Conservation (phyloP, 2,797 vertebrate genomes). For the Spinus olivaceus region DNA sequence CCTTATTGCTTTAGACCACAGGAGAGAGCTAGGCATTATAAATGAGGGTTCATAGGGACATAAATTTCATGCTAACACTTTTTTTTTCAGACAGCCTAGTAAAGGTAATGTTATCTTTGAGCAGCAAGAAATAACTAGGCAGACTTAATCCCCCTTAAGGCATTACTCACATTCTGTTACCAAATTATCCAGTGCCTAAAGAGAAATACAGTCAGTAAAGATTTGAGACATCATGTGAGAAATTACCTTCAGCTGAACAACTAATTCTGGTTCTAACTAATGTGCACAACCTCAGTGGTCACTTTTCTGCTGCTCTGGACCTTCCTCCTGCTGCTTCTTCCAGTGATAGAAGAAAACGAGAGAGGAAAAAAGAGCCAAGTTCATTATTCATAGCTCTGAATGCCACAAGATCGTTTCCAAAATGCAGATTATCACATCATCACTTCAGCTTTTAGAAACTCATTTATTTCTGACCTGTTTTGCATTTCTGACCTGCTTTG, state of each 20-base stretch:
- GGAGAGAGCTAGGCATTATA: background rate
- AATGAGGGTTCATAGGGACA: background rate
- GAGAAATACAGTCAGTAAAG: constrained; percentile 1
- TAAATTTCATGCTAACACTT: background rate
- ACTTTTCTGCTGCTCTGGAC: background rate
- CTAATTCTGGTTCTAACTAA: background rate
- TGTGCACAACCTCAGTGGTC: background rate
- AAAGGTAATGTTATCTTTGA: background rate
- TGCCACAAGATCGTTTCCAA: constrained; percentile 28
- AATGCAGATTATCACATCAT: constrained; percentile 31
- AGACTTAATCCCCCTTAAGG: background rate
- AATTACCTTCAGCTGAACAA: background rate
- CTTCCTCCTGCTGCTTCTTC: background rate
- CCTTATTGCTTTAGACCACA: background rate
- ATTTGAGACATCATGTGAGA: background rate
- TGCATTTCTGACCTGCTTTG: constrained; percentile 48
- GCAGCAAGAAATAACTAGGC: background rate
- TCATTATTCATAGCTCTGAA: background rate
- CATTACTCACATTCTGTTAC: background rate
- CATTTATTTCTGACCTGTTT: constrained; percentile 32
- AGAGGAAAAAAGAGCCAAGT: background rate
- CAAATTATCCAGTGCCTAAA: background rate
- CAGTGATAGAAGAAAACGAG: background rate
- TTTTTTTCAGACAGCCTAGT: background rate
- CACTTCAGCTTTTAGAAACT: constrained; percentile 35